These are phyloP conservation scores for Perizoma flavofasciatum DNA, from an alignment of 2,888 invertebrate species.

Conservation along the genomic window DNA sequence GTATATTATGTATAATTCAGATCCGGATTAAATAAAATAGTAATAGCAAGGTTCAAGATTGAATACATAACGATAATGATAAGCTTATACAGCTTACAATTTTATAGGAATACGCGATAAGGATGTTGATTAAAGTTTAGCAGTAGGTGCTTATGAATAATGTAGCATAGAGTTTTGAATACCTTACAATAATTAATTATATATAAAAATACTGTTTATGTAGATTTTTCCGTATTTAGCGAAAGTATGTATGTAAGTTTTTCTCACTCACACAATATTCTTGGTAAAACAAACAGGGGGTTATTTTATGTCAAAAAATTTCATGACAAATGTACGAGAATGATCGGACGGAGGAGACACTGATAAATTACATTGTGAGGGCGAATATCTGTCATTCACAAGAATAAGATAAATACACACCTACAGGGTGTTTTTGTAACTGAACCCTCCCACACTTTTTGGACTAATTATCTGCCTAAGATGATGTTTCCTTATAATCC, in stretches of 20 bases:
- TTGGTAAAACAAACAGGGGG: constrained; percentile 4
- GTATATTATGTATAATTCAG: constrained; percentile 28
- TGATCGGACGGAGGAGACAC: constrained; percentile 69
- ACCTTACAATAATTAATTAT: too few species aligned
- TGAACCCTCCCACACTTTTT: constrained; percentile 45
- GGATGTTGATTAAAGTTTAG: too few species aligned
- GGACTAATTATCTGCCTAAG: constrained; percentile 41
- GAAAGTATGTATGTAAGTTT: too few species aligned
- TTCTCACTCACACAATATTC: too few species aligned
- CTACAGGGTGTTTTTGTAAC: constrained; percentile 52
- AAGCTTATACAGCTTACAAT: too few species aligned
- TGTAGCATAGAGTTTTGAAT: too few species aligned
- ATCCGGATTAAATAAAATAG: constrained; percentile 34
- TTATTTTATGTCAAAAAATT: constrained; percentile 43
- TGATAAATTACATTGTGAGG: constrained; percentile 64
- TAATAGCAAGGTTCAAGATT: constrained; percentile 30
- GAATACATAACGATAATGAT: constrained; percentile 17
- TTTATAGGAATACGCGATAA: too few species aligned
- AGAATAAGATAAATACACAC: constrained; percentile 69
- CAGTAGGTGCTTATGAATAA: too few species aligned
- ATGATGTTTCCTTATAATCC: constrained; percentile 38
- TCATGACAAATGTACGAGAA: constrained; percentile 65
- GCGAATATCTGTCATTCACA: constrained; percentile 69
- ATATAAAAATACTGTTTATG: too few species aligned
- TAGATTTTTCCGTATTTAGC: too few species aligned